Evolutionary conservation across 2,888 invertebrate genomes (phyloP), one percentile per base, ranked within the genome.

Genomic region (Drosophila barbarae): DNA sequence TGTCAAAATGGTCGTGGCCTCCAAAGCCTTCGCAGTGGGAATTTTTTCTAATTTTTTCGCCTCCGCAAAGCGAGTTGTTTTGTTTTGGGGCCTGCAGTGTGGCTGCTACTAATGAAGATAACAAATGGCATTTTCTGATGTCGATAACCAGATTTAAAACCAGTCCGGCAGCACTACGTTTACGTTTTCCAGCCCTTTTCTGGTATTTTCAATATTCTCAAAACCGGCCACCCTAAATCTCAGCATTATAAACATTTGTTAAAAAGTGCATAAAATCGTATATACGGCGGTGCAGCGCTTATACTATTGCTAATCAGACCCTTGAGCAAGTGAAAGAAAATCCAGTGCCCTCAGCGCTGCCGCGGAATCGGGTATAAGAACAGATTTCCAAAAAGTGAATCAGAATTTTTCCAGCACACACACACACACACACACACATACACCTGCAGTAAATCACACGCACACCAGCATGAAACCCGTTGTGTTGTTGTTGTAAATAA

Each of bases 301-400:
- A 2, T 46, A 30, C 5, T 30, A 30, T 5, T 49, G 41, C 28
- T 26, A 50, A 21, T n/a, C 42, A 18, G 2, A 66, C 47, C 23
- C 26, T 8, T 7, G 12, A 42, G 21, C 6, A 36, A 46, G 47
- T 57, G 15, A 34, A 44, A 5, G 46, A 49, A 9, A 36, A 21
- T 28, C 39, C 21, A 10, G 44, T 7, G 15, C 34, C 52, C 26
- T n/a, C 26, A 26, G 26, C 26, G 6, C 7, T 3, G 7, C 5
- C 26, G 6, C 26, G 26, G 3, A 26, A 44, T 60, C 32, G 36
- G 44, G 42, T 35, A 51, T 28, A 52, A 56, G 44, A 61, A 65
- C 50, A 57, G 44, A 60, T 49, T 60, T 57, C 53, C 42, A 59
- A 64, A 69, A 77, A 82, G 84, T 79, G 85, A 83, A 79, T 82